These are phyloP conservation scores for Microctonus hyperodae DNA, from an alignment of 2,888 invertebrate genomes.

Conservation along the genomic window DNA sequence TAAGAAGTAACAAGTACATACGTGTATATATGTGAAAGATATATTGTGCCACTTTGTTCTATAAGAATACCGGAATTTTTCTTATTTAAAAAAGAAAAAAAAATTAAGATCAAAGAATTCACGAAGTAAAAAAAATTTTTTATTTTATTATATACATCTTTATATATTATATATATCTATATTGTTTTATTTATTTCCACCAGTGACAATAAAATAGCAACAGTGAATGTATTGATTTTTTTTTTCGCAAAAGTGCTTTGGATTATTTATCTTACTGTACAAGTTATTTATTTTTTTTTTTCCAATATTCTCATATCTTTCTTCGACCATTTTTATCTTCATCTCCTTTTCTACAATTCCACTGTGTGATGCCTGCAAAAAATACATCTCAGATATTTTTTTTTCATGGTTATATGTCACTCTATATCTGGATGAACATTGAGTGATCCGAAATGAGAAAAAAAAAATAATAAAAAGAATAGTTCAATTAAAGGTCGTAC, in stretches of 20 bases:
- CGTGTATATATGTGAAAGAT: background rate
- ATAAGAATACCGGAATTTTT: background rate
- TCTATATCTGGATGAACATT: too few species aligned
- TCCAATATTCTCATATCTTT: background rate
- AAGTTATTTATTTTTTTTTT: background rate
- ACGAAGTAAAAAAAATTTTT: background rate
- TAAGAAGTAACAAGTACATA: background rate
- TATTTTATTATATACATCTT: background rate
- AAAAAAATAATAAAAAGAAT: background rate
- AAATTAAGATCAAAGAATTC: background rate
- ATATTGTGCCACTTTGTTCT: background rate
- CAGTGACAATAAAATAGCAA: background rate
- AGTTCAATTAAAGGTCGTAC: constrained; percentile 22
- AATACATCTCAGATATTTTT: too few species aligned
- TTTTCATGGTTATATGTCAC: too few species aligned
- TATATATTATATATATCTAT: background rate
- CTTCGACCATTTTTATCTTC: too few species aligned
- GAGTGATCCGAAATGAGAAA: background rate
- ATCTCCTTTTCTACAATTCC: too few species aligned
- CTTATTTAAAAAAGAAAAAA: background rate
- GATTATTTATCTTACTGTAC: background rate
- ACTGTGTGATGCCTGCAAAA: too few species aligned
- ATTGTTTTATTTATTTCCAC: background rate
- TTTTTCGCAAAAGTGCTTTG: background rate
- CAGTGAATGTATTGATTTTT: background rate